These are phyloP conservation scores for Cenopis cana DNA, from an alignment of 2,888 invertebrate species.

Conservation along the genomic window DNA sequence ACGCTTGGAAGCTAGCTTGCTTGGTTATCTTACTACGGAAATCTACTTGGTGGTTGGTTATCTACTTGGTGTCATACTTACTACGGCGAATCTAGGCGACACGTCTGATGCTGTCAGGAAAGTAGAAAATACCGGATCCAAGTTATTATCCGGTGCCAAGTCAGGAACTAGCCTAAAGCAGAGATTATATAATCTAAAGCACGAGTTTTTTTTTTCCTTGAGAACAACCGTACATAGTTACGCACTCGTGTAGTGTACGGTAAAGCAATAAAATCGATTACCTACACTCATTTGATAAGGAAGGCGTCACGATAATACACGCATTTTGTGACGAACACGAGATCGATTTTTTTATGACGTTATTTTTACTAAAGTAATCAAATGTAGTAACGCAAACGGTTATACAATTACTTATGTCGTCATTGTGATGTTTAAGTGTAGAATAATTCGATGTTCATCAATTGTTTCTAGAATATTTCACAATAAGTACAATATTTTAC, in stretches of 20 bases:
- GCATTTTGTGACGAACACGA: conserved; percentile 32
- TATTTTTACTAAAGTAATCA: not conserved
- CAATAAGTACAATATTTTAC: not conserved
- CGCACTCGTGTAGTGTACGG: conserved; percentile 19
- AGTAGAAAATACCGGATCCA: no score
- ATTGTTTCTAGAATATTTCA: not conserved
- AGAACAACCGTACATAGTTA: not conserved
- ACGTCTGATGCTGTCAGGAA: no score
- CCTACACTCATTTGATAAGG: conserved; percentile 30
- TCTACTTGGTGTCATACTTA: no score
- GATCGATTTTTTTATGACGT: conserved; percentile 25
- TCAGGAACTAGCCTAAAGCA: no score
- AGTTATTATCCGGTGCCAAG: no score
- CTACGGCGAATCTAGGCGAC: no score
- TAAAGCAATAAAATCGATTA: conserved; percentile 40
- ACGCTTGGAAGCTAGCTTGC: no score
- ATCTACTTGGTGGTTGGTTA: no score
- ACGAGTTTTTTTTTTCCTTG: not conserved
- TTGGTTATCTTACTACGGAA: no score
- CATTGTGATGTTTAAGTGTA: not conserved
- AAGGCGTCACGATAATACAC: conserved; percentile 20
- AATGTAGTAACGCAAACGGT: not conserved
- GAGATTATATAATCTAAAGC: no score
- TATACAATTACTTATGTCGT: not conserved
- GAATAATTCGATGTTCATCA: not conserved